Evolutionary conservation across 1,140 invertebrate species (phyloP), one percentile per base, ranked within the genome.

Genomic region (Asbolus verrucosus): DNA sequence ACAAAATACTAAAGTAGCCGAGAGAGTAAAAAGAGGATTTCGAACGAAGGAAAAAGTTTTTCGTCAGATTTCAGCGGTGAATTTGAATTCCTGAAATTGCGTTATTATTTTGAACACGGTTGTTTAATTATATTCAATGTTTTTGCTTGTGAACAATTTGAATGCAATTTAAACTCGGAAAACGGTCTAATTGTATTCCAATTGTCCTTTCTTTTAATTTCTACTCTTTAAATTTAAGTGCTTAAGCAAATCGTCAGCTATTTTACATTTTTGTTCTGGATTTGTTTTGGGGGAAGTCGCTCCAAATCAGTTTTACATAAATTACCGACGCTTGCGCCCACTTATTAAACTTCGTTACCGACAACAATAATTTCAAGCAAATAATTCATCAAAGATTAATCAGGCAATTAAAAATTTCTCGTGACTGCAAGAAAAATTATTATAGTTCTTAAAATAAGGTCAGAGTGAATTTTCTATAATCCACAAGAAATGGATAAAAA

Each of bases 181-280:
- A 59, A 65, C 54, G 21, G 30, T 65, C 65, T 70, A 66, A 70
- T 70, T 66, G 62, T 66, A 60, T 70, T 70, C 27, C 46, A 65
- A 70, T 54, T 65, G 62, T 62, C 46, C 54, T 65, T 65, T 31
- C 41, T n/a, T 39, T 54, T 41, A 30, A 65, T 65, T 65, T 65
- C 39, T 46, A 50, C 41, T 50, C 19, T 69, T 33, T 30, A 69
- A 69, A 54, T 54, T 27, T 54, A 36, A 69, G 30, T 69, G 36
- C 36, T 60, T 36, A 62, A 33, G 60, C 14, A 36, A 62, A 21
- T 38, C 31, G 18, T 0, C 33, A n/a, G 54, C 24, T 62, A 62
- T 21, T 63, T 63, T 63, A 27, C 61, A 39, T 63, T 63, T 63
- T 63, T 63, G 11, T 15, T 6, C 13, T 5, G 24, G 18, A 21